Evolutionary conservation across 2,888 invertebrate species (phyloP).

Genomic region (Eilema sororculum): DNA sequence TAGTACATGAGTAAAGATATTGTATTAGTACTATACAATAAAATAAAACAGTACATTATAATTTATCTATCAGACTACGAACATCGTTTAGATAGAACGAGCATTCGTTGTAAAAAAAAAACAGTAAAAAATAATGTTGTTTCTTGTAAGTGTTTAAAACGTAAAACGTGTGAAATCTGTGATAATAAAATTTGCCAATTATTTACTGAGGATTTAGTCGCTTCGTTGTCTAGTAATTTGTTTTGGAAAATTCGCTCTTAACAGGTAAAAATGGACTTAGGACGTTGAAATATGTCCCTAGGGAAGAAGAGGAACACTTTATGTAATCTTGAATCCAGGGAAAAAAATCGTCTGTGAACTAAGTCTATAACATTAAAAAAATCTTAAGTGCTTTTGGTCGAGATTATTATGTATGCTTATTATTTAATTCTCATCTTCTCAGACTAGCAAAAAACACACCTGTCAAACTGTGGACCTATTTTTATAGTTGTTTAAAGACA

Average conservation of each 20-base stretch:
- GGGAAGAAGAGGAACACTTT: constrained; percentile 37
- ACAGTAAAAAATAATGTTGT: no score
- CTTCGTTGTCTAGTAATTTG: constrained; percentile 29
- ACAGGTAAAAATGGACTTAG: constrained; percentile 40
- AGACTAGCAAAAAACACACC: no score
- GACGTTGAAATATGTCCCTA: constrained; percentile 38
- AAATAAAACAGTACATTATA: no score
- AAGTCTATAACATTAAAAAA: constrained; percentile 14
- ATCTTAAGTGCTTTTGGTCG: background rate
- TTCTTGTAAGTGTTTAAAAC: no score
- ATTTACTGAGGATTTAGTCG: constrained; percentile 33
- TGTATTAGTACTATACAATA: no score
- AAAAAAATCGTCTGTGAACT: constrained; percentile 27
- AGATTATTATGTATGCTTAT: background rate
- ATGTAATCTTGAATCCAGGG: constrained; percentile 19
- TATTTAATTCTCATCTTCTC: background rate
- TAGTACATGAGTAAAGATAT: no score
- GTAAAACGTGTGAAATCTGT: no score
- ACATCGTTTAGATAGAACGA: no score
- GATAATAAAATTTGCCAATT: constrained; percentile 32
- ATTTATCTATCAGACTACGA: no score
- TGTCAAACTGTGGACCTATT: no score
- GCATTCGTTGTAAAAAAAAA: no score
- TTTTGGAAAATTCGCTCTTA: constrained; percentile 31
- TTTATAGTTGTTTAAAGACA: no score